phyloP scores from a whole-genome alignment of 2,113 vertebrate species.

The Mesembrinibis cayennensis region DNA sequence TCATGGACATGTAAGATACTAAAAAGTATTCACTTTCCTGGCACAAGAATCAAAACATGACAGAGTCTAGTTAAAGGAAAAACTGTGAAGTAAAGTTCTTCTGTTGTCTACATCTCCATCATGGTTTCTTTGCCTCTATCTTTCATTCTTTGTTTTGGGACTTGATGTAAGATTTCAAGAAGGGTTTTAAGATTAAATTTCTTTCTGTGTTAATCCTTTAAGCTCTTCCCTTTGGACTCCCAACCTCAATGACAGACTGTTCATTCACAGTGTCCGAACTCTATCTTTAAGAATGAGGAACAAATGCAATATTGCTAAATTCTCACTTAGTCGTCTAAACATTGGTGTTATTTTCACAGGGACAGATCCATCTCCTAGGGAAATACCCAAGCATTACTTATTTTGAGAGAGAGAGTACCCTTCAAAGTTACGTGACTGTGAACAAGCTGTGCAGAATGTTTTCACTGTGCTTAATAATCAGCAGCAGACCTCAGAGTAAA shows the following conservation, averaged over 20 bases:
- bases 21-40: background rate
- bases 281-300: background rate
- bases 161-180: background rate
- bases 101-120: background rate
- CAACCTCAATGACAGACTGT: background rate
- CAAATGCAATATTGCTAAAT: background rate
- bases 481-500: background rate
- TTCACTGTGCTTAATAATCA: background rate
- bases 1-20: background rate
- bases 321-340: background rate
- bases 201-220: conserved; percentile 2
- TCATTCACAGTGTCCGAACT: background rate
- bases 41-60: background rate
- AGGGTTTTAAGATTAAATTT: conserved; percentile 14
- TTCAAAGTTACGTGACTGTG: background rate
- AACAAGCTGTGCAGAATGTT: background rate
- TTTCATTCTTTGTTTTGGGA: background rate
- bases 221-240: background rate
- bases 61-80: background rate
- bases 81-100: background rate
- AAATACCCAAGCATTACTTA: background rate
- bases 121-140: background rate
- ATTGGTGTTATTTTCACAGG: background rate
- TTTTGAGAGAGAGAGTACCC: background rate
- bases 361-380: background rate